Evolutionary conservation across 2,797 vertebrate genomes (phyloP), one percentile per base, ranked within the genome.

Genomic region (Chrysocyon brachyurus): DNA sequence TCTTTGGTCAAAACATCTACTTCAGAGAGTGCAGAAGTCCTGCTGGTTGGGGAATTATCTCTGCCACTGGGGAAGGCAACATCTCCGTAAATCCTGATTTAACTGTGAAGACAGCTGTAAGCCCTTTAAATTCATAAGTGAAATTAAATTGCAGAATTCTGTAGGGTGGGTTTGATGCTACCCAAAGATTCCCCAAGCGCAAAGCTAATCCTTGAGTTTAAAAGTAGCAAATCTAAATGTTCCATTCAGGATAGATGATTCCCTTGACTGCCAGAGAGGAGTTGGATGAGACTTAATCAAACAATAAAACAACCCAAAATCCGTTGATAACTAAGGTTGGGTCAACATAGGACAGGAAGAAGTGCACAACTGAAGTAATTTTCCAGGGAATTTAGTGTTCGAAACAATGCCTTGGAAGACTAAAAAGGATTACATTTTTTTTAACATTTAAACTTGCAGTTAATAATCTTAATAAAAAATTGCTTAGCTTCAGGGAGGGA

Each of bases 91-190:
- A 94, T 92, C 90, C 90, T 94, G 75, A 78, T 97, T 98, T 97
- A 97, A 95, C 83, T 89, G 70, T 63, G 95, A 97, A 98, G 97
- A 96, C 88, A 95, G 97, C 90, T 96, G 85, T 96, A 96, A 97
- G 63, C 86, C 70, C 73, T 91, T 98, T 96, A 94, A 93, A 96
- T 94, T 91, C 70, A 36, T 82, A 90, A 92, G 70, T 70, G 54
- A 96, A 97, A 96, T 96, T 94, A 97, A 97, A 95, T 94, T 81
- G 36, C 88, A 90, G 88, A 91, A 96, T 97, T 95, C 79, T 92
- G 68, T 84, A 73, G 78, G 70, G 85, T 95, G 33, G 91, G 40
- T 87, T 97, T 97, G 79, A 95, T 87, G 85, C 46, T 89, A 78
- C 49, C 28, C 93, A 26, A 92, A 96, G 73, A 93, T 87, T 95